Evolutionary conservation across 2,797 vertebrate genomes (phyloP).

Genomic region (Okamejei kenojei): DNA sequence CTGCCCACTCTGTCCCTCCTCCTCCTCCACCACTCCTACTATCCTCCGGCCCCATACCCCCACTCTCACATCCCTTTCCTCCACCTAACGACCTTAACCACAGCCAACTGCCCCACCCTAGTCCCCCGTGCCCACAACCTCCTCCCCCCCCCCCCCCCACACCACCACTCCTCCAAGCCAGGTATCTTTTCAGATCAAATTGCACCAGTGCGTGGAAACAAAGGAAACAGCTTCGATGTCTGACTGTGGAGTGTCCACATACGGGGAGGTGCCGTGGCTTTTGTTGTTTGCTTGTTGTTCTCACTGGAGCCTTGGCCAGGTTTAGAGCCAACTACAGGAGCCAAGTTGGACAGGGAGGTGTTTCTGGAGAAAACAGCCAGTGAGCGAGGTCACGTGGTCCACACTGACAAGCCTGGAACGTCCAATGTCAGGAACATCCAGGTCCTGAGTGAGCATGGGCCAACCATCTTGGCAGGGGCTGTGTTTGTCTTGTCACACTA

Average conservation of each 20-base stretch:
- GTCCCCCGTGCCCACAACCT: too few relatives aligned
- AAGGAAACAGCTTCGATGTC: neutral
- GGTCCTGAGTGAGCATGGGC: neutral
- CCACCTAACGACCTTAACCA: too few relatives aligned
- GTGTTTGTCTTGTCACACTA: neutral
- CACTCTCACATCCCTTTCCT: too few relatives aligned
- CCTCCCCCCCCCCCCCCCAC: too few relatives aligned
- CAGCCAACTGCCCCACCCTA: too few relatives aligned
- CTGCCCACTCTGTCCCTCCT: too few relatives aligned
- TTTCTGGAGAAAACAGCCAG: neutral
- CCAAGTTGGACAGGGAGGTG: slow-evolving; percentile 7
- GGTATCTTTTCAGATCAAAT: neutral
- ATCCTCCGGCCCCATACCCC: too few relatives aligned
- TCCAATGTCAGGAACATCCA: neutral
- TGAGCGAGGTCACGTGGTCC: neutral
- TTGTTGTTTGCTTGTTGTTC: neutral
- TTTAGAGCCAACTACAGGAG: neutral
- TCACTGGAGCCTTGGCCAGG: neutral
- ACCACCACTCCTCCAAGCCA: too few relatives aligned
- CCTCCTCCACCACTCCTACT: too few relatives aligned
- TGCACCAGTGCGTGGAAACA: neutral
- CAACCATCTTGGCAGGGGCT: neutral
- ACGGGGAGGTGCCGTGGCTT: neutral
- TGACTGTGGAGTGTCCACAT: neutral
- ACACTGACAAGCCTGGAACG: neutral